Evolutionary conservation across 2,113 vertebrate species (phyloP), one percentile per base, ranked within the genome.

Genomic region (Pelusios castaneus): DNA sequence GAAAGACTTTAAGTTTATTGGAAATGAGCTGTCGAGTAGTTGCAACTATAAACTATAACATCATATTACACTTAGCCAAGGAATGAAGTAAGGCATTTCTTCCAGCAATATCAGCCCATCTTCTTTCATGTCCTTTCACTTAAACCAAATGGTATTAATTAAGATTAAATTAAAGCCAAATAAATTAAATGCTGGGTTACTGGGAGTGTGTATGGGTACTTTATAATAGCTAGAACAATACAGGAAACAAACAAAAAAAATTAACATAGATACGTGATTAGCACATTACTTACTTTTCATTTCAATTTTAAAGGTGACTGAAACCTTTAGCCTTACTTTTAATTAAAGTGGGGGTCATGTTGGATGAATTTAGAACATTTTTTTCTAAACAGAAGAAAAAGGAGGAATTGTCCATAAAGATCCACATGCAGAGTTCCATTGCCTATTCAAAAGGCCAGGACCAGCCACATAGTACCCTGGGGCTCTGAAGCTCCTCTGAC

Each of bases 101-200:
- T 78, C 24, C 82, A 38, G 82, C 70, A 3, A 4, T 60, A 81
- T 83, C 9, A 38, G 17, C 41, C 25, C 58, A n/a, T 75, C 54
- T 85, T 63, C 7, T 90, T 95, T 85, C 49, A 82, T 2, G 9
- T 73, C 17, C 9, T 89, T 95, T 87, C 8, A 45, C 85, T 87
- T 88, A 83, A 93, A 67, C 21, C 24, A 90, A 93, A 85, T 38
- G 8, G 24, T 1, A 92, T 60, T 82, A 0, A 3, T 49, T 93
- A 81, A 83, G 80, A 82, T 93, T 79, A 82, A 93, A 82, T 47
- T 38, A 85, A 84, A 84, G 45, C 41, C 60, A 60, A 93, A 82
- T 34, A 85, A 79, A 89, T 84, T 16, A 70, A 75, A 7, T 79
- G 4, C 31, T 80, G 27, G 13, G 11, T 82, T 56, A n/a, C 25